Base-by-base conservation (phyloP, 2,797 vertebrate species). In the Zenarchopterus dispar region DNA sequence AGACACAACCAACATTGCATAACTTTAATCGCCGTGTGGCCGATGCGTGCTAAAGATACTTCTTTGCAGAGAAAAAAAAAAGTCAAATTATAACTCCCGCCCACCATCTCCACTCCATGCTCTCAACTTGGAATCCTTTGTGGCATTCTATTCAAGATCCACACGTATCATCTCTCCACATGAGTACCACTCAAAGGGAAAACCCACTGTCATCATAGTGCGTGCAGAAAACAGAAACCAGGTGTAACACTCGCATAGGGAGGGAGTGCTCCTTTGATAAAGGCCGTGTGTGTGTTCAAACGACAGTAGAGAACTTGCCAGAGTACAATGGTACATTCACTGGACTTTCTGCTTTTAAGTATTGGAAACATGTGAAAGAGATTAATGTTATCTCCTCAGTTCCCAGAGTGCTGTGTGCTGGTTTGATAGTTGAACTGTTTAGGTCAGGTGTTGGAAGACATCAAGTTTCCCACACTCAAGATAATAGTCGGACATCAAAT, bases 91-190 rank as follows among this genome's bases (percentile, higher is more conserved):
- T 85, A 83, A 75, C 60, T 77, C 57, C 47, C 48, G 15, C 70
- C 78, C 68, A 45, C 67, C 45, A 45, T 52, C 43, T 2, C 78
- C 43, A 52, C 75, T 61, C 26, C 48, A 16, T 60, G 73, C 71
- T 84, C 75, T 76, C 62, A 81, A 84, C 84, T 85, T 83, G 70
- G 78, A 87, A 84, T 78, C 81, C 86, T 90, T 93, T 92, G 92
- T 91, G 73, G 59, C 18, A 22, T 53, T 88, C 87, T 90, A 91
- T 93, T 94, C 91, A 93, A 69, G 58, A 82, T 73, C 81, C 84
- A 89, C 90, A 93, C 90, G 87, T 91, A 90, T 90, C 85, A 80
- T 85, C 84, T 89, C 88, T 90, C 80, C 84, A 88, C 89, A 82
- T 88, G 89, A 92, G 78, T 75, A 88, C 61, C 84, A 26, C 73